Percentiles rank a stretch among this genome's conserved stretches.
Evolutionary conservation across 2,113 vertebrate species (phyloP).

Genomic region (Pteruthius melanotis): DNA sequence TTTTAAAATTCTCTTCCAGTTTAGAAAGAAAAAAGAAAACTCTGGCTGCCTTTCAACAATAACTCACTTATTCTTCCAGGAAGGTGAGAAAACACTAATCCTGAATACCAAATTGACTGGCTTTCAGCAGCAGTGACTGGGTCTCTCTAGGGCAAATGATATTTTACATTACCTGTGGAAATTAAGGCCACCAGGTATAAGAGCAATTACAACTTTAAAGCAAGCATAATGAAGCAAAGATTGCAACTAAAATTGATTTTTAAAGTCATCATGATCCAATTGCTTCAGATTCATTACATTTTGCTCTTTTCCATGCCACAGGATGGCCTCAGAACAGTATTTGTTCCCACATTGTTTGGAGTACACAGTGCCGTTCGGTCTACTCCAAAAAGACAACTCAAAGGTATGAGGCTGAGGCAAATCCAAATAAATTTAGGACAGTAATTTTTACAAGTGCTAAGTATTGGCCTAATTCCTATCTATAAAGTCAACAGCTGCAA

Average conservation of each 20-base stretch:
- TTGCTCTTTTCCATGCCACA: neutral
- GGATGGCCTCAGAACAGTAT: neutral
- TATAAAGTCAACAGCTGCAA: neutral
- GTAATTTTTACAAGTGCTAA: neutral
- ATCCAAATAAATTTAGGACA: neutral
- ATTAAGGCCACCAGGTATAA: neutral
- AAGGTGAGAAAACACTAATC: neutral
- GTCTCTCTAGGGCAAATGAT: neutral
- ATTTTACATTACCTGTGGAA: neutral
- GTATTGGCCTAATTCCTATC: neutral
- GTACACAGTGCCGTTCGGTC: neutral
- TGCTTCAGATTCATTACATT: neutral
- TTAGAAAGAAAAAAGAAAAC: neutral
- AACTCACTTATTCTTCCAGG: neutral
- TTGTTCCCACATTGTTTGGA: neutral
- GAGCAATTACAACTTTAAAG: neutral
- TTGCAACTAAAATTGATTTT: neutral
- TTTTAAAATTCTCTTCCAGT: neutral
- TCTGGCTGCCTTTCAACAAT: neutral
- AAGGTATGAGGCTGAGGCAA: neutral
- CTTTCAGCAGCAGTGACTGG: neutral
- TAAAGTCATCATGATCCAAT: neutral
- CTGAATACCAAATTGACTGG: neutral
- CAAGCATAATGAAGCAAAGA: neutral
- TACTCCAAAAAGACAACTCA: neutral